Evolutionary conservation across 2,797 vertebrate species (phyloP).

Genomic region (Cynopterus sphinx): DNA sequence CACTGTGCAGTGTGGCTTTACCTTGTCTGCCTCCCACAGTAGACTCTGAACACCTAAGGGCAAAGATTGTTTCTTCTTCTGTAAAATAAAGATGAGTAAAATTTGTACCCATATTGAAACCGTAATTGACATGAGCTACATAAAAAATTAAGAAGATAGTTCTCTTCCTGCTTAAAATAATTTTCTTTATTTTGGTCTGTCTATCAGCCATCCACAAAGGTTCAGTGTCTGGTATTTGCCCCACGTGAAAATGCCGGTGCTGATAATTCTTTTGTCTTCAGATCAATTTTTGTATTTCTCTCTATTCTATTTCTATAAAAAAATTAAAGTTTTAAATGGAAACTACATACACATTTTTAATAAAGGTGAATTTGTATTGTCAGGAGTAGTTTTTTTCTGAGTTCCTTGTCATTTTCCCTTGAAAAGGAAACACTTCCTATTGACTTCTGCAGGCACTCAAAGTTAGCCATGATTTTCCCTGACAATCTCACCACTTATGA

Average conservation of each 20-base stretch:
- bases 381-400: neutral
- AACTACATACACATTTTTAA: neutral
- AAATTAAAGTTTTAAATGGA: slow-evolving; percentile 43
- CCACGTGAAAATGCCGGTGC: neutral
- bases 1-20: neutral
- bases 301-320: neutral
- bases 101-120: neutral
- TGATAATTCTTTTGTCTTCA: neutral
- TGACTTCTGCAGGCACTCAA: neutral
- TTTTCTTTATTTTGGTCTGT: neutral
- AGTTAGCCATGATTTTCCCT: neutral
- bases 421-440: neutral
- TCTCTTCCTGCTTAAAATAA: neutral
- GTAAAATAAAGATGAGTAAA: neutral
- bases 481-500: neutral
- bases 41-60: neutral
- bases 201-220: neutral
- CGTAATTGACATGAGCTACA: neutral
- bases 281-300: neutral
- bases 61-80: neutral
- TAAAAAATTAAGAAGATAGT: neutral
- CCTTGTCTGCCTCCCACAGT: neutral
- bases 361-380: neutral
- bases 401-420: neutral
- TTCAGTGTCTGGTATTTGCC: neutral